phyloP scores from a whole-genome alignment of 2,113 vertebrate species.

The Aptenodytes forsteri region DNA sequence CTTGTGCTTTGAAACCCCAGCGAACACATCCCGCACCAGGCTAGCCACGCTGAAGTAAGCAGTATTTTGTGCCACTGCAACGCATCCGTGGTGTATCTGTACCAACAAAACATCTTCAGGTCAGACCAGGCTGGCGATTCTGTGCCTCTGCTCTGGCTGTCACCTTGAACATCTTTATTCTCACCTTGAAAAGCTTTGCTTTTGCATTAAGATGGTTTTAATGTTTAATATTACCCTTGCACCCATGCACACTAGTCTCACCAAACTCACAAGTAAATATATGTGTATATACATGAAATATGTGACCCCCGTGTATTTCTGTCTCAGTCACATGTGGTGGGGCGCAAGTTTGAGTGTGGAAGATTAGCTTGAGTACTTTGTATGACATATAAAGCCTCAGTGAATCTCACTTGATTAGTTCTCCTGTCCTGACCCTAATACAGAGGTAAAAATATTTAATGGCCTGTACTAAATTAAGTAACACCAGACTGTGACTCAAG shows the following conservation, averaged over 20 bases:
- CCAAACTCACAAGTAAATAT: not conserved
- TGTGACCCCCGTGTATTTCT: not conserved
- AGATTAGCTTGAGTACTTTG: conserved; percentile 22
- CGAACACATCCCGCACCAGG: not conserved
- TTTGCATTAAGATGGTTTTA: not conserved
- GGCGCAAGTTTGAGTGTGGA: not conserved
- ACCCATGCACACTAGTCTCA: not conserved
- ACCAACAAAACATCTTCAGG: not conserved
- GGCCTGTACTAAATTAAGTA: not conserved
- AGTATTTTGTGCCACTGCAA: not conserved
- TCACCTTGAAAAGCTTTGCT: not conserved
- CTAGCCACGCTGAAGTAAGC: not conserved
- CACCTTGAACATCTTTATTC: not conserved
- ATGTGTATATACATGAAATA: not conserved
- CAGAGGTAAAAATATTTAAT: conserved; percentile 54
- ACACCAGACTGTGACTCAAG: not conserved
- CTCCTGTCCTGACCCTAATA: conserved; percentile 17
- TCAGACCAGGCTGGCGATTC: not conserved
- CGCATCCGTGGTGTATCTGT: not conserved
- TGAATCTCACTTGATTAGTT: not conserved
- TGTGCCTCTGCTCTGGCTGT: not conserved
- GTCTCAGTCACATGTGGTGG: not conserved
- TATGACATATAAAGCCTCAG: not conserved
- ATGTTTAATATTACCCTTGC: not conserved
- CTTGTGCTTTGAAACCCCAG: not conserved